A percentile compares a stretch with the other conserved stretches of the same genome.
These are phyloP conservation scores for Charaxes varanes DNA, from an alignment of 1,140 invertebrate species.

Conservation along the genomic window DNA sequence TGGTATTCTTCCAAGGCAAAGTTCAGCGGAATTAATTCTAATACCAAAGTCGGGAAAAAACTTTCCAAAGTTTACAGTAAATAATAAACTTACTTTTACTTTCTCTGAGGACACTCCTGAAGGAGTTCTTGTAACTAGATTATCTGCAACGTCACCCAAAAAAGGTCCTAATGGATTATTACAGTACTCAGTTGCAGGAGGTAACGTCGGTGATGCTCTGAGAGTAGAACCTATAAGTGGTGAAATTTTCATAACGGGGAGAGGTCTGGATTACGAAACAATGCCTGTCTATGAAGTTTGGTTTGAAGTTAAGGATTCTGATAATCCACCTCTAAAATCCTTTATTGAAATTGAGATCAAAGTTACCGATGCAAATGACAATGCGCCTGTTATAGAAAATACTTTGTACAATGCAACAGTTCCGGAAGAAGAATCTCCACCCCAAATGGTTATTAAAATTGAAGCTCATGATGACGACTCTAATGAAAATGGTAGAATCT, in stretches of 20 bases:
- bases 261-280: conserved; percentile 92
- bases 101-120: conserved; percentile 86
- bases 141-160: conserved; percentile 84
- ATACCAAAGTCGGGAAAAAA: conserved; percentile 81
- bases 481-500: conserved; percentile 88
- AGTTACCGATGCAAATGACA: conserved; percentile 94
- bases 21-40: conserved; percentile 81
- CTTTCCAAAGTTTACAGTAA: conserved; percentile 84
- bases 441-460: conserved; percentile 84
- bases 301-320: conserved; percentile 92
- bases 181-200: conserved; percentile 91
- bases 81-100: conserved; percentile 81
- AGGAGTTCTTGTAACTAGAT: conserved; percentile 81
- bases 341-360: conserved; percentile 87
- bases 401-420: conserved; percentile 89
- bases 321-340: conserved; percentile 84
- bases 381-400: conserved; percentile 87
- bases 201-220: conserved; percentile 91
- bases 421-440: conserved; percentile 89
- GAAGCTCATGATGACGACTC: conserved; percentile 91
- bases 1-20: conserved; percentile 77
- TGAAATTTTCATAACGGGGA: conserved; percentile 83
- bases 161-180: conserved; percentile 79
- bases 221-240: conserved; percentile 86
- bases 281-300: conserved; percentile 90